Evolutionary conservation across 2,113 vertebrate species (phyloP).

Genomic region (Leuciscus idus): DNA sequence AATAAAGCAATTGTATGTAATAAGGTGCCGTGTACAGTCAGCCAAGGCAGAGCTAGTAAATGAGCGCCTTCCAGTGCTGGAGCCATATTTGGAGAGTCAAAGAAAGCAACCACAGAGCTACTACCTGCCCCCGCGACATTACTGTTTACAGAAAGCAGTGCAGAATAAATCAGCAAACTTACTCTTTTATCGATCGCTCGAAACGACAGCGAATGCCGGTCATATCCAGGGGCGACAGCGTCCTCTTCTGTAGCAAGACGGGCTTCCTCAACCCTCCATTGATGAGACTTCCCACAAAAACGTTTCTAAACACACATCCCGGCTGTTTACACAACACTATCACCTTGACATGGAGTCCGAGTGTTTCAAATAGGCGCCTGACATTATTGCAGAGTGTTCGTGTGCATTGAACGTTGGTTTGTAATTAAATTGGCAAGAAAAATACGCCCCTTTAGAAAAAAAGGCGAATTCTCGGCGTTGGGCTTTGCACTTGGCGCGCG

Average conservation of each 20-base stretch:
- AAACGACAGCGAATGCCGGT: constrained; percentile 61
- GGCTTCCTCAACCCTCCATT: constrained; percentile 56
- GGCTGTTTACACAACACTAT: neutral
- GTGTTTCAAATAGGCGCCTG: constrained; percentile 11
- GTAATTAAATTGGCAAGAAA: constrained; percentile 79
- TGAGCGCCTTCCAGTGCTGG: constrained; percentile 14
- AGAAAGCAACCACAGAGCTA: neutral
- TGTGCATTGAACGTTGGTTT: constrained; percentile 60
- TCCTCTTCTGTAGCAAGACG: constrained; percentile 68
- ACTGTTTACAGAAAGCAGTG: neutral
- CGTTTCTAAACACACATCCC: neutral
- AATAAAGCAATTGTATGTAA: constrained; percentile 18
- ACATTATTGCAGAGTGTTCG: constrained; percentile 31
- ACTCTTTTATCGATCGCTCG: constrained; percentile 36
- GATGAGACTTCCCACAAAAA: constrained; percentile 52
- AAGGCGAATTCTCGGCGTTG: constrained; percentile 66
- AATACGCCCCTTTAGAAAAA: constrained; percentile 78
- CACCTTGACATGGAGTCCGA: neutral
- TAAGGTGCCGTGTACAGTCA: neutral
- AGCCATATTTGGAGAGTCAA: constrained; percentile 25
- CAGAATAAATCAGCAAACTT: constrained; percentile 35
- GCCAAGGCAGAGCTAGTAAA: constrained; percentile 13
- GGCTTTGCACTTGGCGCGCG: constrained; percentile 58
- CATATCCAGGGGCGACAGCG: constrained; percentile 72
- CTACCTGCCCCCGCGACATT: neutral